Evolutionary conservation across 2,797 vertebrate genomes (phyloP).

Genomic region (Phalanger gymnotis): DNA sequence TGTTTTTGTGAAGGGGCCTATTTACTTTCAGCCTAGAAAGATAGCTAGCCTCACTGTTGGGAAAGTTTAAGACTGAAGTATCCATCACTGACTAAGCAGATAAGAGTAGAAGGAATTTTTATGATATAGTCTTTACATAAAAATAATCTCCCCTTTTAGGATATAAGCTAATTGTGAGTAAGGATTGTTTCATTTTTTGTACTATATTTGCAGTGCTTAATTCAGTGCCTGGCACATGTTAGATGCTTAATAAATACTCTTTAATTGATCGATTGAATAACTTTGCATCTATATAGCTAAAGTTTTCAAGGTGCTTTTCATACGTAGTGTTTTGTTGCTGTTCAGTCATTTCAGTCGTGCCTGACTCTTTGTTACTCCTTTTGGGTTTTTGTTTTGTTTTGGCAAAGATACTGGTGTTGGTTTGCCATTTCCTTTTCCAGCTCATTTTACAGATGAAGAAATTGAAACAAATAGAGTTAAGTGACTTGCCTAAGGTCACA

Average conservation of each 20-base stretch:
- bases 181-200: not conserved
- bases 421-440: not conserved
- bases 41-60: conserved; percentile 32
- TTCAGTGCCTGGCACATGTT: not conserved
- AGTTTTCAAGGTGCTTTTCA: not conserved
- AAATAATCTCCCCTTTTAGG: not conserved
- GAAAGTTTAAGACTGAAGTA: not conserved
- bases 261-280: not conserved
- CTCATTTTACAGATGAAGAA: not conserved
- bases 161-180: not conserved
- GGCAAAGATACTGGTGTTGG: not conserved
- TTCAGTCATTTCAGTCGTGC: not conserved
- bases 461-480: not conserved
- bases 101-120: not conserved
- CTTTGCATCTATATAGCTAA: not conserved
- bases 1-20: conserved; percentile 61
- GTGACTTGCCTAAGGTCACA: not conserved
- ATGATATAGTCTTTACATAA: not conserved
- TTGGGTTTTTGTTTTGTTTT: no score
- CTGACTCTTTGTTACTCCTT: no score
- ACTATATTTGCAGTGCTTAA: not conserved
- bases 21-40: conserved; percentile 10
- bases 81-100: not conserved
- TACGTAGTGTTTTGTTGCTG: not conserved
- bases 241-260: not conserved